Percentiles rank a stretch among this genome's conserved stretches.
Conservation (phyloP, 2,113 vertebrate genomes). For the Ornithorhynchus anatinus region DNA sequence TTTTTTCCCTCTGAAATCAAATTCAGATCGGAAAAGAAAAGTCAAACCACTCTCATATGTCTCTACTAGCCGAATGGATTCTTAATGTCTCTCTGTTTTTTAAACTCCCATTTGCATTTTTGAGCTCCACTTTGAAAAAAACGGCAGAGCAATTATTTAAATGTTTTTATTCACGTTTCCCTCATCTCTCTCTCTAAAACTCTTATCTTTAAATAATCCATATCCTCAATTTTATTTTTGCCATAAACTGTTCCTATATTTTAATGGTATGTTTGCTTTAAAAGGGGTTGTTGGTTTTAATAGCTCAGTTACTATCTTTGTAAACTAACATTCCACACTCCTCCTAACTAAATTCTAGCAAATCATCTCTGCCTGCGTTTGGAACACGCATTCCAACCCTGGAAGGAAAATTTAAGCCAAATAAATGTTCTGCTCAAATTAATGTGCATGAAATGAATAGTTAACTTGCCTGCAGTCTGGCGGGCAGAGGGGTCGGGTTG, state of each 20-base stretch:
- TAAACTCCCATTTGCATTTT: conserved; percentile 68
- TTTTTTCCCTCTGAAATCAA: conserved; percentile 44
- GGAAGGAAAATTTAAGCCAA: conserved; percentile 74
- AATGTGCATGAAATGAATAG: conserved; percentile 73
- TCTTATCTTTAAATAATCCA: conserved; percentile 82
- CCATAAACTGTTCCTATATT: conserved; percentile 79
- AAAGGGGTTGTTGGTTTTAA: conserved; percentile 82
- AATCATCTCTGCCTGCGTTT: conserved; percentile 61
- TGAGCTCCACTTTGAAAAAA: conserved; percentile 66
- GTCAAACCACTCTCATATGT: conserved; percentile 54
- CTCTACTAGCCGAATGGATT: conserved; percentile 67
- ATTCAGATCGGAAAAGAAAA: conserved; percentile 65
- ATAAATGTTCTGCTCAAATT: conserved; percentile 72
- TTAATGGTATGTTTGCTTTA: conserved; percentile 83
- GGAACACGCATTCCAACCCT: conserved; percentile 64
- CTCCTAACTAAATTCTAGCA: conserved; percentile 71
- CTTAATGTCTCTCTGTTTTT: conserved; percentile 56
- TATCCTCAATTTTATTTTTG: conserved; percentile 78
- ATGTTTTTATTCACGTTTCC: conserved; percentile 70
- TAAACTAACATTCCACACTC: conserved; percentile 75
- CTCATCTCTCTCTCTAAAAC: conserved; percentile 65
- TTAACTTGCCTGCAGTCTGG: conserved; percentile 65
- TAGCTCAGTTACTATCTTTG: conserved; percentile 77
- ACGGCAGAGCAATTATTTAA: conserved; percentile 64
- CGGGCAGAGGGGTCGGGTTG: conserved; percentile 61